Evolutionary conservation across 2,888 invertebrate genomes (phyloP).

Genomic region (Dascillus cervinus): DNA sequence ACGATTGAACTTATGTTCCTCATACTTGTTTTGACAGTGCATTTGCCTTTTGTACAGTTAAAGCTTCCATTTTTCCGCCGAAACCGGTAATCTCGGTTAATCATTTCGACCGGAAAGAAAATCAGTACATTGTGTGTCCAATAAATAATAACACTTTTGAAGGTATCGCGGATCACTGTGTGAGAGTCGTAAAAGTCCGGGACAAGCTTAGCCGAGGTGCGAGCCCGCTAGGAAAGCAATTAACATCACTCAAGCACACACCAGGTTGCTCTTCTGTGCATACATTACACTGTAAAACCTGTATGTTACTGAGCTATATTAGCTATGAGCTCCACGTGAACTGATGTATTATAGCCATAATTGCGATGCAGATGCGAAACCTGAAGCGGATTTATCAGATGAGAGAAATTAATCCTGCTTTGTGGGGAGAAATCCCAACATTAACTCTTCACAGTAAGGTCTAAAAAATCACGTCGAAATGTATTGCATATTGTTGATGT

Average conservation of each 20-base stretch:
- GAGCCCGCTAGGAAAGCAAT: constrained; percentile 33
- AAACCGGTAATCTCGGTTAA: no score
- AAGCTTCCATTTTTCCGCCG: no score
- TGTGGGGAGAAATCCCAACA: no score
- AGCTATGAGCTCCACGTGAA: constrained; percentile 26
- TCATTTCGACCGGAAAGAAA: no score
- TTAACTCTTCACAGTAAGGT: no score
- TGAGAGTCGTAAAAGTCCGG: constrained; percentile 25
- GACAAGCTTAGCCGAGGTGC: constrained; percentile 26
- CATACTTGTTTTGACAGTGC: constrained; percentile 32
- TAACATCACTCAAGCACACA: constrained; percentile 35
- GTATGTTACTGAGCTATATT: constrained; percentile 29
- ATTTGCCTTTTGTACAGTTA: constrained; percentile 31
- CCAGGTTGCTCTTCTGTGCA: constrained; percentile 31
- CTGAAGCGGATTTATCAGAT: constrained; percentile 7
- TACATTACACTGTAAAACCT: constrained; percentile 22
- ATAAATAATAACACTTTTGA: constrained; percentile 20
- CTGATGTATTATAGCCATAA: constrained; percentile 22
- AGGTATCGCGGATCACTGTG: no score
- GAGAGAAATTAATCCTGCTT: no score
- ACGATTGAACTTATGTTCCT: constrained; percentile 39
- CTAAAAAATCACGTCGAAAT: no score
- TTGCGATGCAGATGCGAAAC: constrained; percentile 9
- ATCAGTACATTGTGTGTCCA: no score
- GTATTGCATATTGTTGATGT: no score